Evolutionary conservation across 2,888 invertebrate genomes (phyloP), one percentile per base, ranked within the genome.

Genomic region (Lasius fuliginosus): DNA sequence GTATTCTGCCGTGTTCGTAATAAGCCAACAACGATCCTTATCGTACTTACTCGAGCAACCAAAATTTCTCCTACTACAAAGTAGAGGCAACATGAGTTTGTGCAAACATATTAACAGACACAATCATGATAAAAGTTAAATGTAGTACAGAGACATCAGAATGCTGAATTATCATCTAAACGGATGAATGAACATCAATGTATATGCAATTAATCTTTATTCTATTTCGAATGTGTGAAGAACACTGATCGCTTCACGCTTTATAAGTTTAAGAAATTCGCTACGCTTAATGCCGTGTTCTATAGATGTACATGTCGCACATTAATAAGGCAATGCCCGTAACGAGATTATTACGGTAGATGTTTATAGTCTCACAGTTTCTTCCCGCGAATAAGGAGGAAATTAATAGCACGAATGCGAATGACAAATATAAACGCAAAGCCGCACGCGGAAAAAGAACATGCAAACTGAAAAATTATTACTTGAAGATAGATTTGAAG

Each of bases 31-130:
- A 3, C 9, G 5, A 27, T 4, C n/a, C 5, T 1, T 12, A 12
- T 49, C 8, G 8, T 46, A 75, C 83, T 9, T 71, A 84, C 71
- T 81, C 67, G 65, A 33, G 53, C 6, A 2, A 79, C 12, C 5
- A 67, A 49, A 36, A 69, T 73, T 62, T 82, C 60, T n/a, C 60
- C 58, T 18, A 73, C 15, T 46, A 9, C n/a, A 8, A 56, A 81
- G 18, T 56, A 73, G 3, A 83, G 30, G 5, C 5, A 36, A 27
- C 62, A 53, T 15, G 23, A 23, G 56, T 81, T 5, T 81, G 58
- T 11, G 33, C 23, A 27, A 71, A 56, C 9, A 15, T 36, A 18
- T 33, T 58, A 11, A 62, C 11, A 8, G 42, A 46, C 15, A 53
- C 27, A 0, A 8, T 11, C 0, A 53, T 15, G n/a, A 69, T 15